Evolutionary conservation across 2,797 vertebrate species (phyloP).

Genomic region (Cossypha niveicapilla): DNA sequence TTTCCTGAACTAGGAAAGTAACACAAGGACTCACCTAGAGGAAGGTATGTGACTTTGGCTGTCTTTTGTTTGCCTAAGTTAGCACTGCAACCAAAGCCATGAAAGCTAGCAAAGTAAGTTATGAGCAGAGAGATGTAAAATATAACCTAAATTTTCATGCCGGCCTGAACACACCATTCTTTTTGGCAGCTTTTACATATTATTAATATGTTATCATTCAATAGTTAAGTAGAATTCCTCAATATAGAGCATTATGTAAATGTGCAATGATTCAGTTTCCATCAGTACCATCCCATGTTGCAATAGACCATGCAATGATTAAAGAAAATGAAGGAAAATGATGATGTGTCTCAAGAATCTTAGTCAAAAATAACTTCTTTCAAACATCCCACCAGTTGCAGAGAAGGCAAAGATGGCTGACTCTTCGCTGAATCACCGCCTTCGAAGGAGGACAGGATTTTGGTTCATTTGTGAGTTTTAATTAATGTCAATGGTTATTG

Average conservation of each 20-base stretch:
- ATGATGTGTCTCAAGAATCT: not conserved
- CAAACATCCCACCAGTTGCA: not conserved
- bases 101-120: not conserved
- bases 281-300: not conserved
- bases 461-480: not conserved
- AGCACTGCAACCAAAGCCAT: not conserved
- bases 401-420: slow-evolving; percentile 2
- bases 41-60: not conserved
- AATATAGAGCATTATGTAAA: slow-evolving; percentile 14
- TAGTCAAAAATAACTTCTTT: slow-evolving; percentile 26
- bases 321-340: slow-evolving; percentile 18
- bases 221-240: not conserved
- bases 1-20: not conserved
- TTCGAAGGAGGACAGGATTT: not conserved
- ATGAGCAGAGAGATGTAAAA: not conserved
- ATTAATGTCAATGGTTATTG: not conserved
- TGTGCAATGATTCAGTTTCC: not conserved
- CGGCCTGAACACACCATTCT: not conserved
- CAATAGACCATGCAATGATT: not conserved
- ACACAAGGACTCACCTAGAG: not conserved
- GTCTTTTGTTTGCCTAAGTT: not conserved
- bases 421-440: not conserved
- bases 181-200: not conserved
- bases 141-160: not conserved
- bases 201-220: not conserved